These are phyloP conservation scores for Macquaria australasica DNA, from an alignment of 2,113 vertebrate species.

Conservation along the genomic window DNA sequence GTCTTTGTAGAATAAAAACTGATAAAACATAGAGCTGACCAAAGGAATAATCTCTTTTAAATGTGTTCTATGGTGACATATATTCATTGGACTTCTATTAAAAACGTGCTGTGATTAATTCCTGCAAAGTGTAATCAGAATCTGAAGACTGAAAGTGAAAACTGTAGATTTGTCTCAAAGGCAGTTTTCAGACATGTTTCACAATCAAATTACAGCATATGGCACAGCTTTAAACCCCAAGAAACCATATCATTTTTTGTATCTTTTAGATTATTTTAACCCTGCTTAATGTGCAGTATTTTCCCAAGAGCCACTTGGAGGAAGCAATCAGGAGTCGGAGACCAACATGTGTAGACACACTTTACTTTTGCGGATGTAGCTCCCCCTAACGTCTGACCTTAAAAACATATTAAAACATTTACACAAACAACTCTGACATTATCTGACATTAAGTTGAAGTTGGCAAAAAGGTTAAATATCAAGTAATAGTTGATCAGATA, in stretches of 20 bases:
- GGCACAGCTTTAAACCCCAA: neutral
- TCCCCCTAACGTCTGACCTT: conserved; percentile 30
- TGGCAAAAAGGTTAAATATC: neutral
- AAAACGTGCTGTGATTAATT: neutral
- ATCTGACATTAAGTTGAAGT: neutral
- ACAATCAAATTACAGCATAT: neutral
- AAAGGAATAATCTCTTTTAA: neutral
- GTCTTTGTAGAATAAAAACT: neutral
- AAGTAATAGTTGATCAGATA: neutral
- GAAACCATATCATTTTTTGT: neutral
- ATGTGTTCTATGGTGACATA: neutral
- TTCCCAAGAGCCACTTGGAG: neutral
- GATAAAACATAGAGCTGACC: neutral
- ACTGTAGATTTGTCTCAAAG: neutral
- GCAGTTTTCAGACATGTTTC: neutral
- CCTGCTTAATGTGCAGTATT: neutral
- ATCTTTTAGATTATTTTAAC: neutral
- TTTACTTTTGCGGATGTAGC: conserved; percentile 12
- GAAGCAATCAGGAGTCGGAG: conserved; percentile 1
- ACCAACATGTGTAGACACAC: neutral
- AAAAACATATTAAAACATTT: neutral
- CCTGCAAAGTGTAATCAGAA: neutral
- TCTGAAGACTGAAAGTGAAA: neutral
- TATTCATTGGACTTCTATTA: neutral
- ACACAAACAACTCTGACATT: neutral